These are phyloP conservation scores for Gila orcuttii DNA, from an alignment of 2,113 vertebrate species.

Conservation along the genomic window DNA sequence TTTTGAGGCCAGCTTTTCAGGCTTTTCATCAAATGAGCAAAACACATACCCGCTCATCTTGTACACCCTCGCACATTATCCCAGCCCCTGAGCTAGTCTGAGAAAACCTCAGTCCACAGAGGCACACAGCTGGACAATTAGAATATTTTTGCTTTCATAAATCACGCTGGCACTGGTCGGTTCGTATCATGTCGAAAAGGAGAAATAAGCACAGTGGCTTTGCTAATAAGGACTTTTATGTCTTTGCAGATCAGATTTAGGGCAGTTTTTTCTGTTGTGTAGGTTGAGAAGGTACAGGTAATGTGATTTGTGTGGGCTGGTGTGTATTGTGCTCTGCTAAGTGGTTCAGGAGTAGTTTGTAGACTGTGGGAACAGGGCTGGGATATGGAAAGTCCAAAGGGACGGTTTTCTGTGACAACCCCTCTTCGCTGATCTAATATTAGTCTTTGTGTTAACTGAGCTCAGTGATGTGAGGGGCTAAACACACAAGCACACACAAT, in stretches of 20 bases:
- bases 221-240: slow-evolving; percentile 35
- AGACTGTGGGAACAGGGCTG: neutral
- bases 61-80: slow-evolving; percentile 13
- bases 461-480: slow-evolving; percentile 6
- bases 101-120: slow-evolving; percentile 39
- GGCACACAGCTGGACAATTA: slow-evolving; percentile 59
- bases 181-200: slow-evolving; percentile 35
- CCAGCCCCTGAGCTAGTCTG: slow-evolving; percentile 45
- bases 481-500: slow-evolving; percentile 33
- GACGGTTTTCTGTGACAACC: slow-evolving; percentile 31
- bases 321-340: neutral
- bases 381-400: neutral
- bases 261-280: slow-evolving; percentile 45
- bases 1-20: slow-evolving; percentile 46
- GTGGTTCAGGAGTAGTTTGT: neutral
- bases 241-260: slow-evolving; percentile 8
- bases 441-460: slow-evolving; percentile 33
- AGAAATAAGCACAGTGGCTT: slow-evolving; percentile 19
- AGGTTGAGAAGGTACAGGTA: slow-evolving; percentile 15
- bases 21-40: slow-evolving; percentile 45
- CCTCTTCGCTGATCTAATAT: slow-evolving; percentile 47
- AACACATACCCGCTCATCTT: slow-evolving; percentile 27
- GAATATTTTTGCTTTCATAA: slow-evolving; percentile 61
- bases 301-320: slow-evolving; percentile 23
- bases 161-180: slow-evolving; percentile 54